Evolutionary conservation across 2,888 invertebrate species (phyloP).

Genomic region (Pandemis heparana): DNA sequence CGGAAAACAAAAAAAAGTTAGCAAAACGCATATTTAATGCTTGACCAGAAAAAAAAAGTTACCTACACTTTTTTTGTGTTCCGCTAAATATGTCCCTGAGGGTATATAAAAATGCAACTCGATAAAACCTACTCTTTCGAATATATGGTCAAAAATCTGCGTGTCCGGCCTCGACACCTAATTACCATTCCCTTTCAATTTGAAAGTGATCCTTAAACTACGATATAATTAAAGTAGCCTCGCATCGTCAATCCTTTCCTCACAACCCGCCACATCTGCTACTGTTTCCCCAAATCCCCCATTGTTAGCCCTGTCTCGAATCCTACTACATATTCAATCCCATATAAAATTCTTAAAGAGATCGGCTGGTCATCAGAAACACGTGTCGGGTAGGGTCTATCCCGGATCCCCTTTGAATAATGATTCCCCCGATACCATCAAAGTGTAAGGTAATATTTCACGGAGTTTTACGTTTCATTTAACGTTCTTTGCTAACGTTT

Average conservation of each 20-base stretch:
- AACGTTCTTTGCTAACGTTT: constrained; percentile 9
- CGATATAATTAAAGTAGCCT: too few relatives aligned
- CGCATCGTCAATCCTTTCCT: not conserved
- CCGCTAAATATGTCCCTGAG: too few relatives aligned
- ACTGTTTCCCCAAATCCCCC: constrained; percentile 3
- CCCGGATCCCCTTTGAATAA: constrained; percentile 34
- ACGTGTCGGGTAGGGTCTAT: constrained; percentile 25
- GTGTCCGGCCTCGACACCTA: too few relatives aligned
- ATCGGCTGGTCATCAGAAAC: constrained; percentile 27
- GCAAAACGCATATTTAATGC: too few relatives aligned
- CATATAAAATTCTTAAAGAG: constrained; percentile 24
- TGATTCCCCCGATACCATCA: constrained; percentile 37
- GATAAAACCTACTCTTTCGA: too few relatives aligned
- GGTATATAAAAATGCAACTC: too few relatives aligned
- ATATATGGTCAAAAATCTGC: too few relatives aligned
- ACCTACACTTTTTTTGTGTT: too few relatives aligned
- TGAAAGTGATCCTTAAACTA: too few relatives aligned
- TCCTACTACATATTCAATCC: constrained; percentile 31
- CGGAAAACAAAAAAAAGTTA: too few relatives aligned
- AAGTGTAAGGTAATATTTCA: constrained; percentile 29
- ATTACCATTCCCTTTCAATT: too few relatives aligned
- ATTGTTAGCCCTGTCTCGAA: constrained; percentile 16
- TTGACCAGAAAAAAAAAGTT: too few relatives aligned
- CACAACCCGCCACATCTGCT: not conserved
- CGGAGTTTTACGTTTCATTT: constrained; percentile 23